A percentile compares a stretch with the other conserved stretches of the same genome.
Conservation (phyloP, 2,113 vertebrate species). For the Phoenicopterus ruber region DNA sequence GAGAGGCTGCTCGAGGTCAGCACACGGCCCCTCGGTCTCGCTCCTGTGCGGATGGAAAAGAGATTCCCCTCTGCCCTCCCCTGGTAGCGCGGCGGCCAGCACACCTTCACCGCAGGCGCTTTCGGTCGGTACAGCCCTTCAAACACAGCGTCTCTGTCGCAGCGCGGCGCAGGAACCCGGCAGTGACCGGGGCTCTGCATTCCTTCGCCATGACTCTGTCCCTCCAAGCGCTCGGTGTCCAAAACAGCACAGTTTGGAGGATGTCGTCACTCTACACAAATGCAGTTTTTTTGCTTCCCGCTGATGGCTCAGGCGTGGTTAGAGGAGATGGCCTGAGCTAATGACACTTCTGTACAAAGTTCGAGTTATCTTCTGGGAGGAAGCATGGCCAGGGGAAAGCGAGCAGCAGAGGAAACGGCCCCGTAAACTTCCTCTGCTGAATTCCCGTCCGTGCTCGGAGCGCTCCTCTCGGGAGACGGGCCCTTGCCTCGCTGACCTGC, state of each 20-base stretch:
- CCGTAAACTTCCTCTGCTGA: not conserved
- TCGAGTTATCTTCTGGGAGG: slow-evolving; percentile 14
- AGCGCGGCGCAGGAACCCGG: not conserved
- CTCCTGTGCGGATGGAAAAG: not conserved
- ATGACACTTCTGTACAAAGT: not conserved
- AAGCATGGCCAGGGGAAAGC: not conserved
- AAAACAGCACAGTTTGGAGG: not conserved
- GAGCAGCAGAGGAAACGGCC: not conserved
- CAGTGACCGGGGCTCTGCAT: not conserved
- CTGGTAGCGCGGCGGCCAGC: not conserved
- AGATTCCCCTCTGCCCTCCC: not conserved
- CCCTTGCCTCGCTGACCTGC: not conserved
- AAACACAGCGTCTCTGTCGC: accelerated
- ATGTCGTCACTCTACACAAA: not conserved
- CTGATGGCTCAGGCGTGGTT: not conserved
- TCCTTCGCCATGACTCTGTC: not conserved
- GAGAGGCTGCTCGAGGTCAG: not conserved
- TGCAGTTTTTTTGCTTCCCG: not conserved
- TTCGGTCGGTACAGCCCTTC: not conserved
- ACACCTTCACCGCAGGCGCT: not conserved
- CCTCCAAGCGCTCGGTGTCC: not conserved
- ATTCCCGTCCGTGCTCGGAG: accelerated
- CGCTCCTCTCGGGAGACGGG: not conserved
- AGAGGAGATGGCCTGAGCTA: not conserved
- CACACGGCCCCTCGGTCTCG: not conserved